A percentile compares a stretch with the other conserved stretches of the same genome.
Evolutionary conservation across 2,888 invertebrate genomes (phyloP).

Genomic region (Cecidostiba fungosa): DNA sequence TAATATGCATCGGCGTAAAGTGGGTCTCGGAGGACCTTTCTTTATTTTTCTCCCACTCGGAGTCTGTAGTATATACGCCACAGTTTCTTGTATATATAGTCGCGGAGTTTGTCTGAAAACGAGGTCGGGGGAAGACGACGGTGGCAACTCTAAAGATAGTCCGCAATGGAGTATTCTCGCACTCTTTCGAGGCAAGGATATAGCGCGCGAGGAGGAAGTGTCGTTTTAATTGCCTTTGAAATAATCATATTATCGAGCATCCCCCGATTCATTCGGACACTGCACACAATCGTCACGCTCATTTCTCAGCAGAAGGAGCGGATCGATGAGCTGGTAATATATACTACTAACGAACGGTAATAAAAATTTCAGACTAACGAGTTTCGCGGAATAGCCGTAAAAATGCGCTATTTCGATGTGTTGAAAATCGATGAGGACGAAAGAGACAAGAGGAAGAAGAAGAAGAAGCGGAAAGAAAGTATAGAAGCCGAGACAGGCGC

Average conservation of each 20-base stretch:
- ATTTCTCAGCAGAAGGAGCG: no score
- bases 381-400: background rate
- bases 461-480: background rate
- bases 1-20: background rate
- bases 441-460: background rate
- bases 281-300: background rate
- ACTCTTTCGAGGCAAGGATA: background rate
- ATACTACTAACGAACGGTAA: background rate
- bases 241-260: background rate
- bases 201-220: background rate
- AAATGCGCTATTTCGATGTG: slow-evolving; percentile 15
- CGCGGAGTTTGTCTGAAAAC: background rate
- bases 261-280: background rate
- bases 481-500: background rate
- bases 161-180: slow-evolving; percentile 5
- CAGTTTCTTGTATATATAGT: no score
- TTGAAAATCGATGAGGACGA: slow-evolving; percentile 3
- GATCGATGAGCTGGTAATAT: background rate
- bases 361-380: background rate
- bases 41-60: background rate
- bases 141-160: background rate
- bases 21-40: background rate
- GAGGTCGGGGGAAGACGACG: background rate
- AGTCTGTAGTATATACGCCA: no score
- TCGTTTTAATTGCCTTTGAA: background rate